phyloP scores from a whole-genome alignment of 2,797 vertebrate species.

The Eleutherodactylus coqui region DNA sequence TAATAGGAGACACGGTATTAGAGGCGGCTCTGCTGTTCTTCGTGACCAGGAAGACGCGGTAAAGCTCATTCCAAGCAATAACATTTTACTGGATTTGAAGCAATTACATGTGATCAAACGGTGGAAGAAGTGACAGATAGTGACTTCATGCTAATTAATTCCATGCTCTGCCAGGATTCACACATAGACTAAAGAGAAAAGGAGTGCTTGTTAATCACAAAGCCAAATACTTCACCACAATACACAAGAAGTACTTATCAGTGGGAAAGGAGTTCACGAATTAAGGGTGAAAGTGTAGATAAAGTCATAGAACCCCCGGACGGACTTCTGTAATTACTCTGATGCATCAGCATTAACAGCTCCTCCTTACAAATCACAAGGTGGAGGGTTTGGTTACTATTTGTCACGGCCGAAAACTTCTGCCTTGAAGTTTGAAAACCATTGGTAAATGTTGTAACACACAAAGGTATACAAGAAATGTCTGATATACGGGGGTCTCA shows the following conservation, averaged over 20 bases:
- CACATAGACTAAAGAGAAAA: slow-evolving; percentile 4
- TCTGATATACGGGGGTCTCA: too few relatives aligned
- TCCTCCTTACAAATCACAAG: not conserved
- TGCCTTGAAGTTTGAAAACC: too few relatives aligned
- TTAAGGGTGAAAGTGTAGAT: not conserved
- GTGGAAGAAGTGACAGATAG: slow-evolving; percentile 32
- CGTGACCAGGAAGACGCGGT: too few relatives aligned
- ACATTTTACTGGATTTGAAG: slow-evolving; percentile 7
- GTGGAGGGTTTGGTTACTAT: too few relatives aligned
- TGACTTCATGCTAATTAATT: slow-evolving; percentile 51
- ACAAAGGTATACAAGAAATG: too few relatives aligned
- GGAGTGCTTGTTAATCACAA: not conserved
- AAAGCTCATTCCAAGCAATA: not conserved
- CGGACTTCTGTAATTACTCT: not conserved
- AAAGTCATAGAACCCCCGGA: too few relatives aligned
- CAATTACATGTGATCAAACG: slow-evolving; percentile 26
- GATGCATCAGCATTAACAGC: not conserved
- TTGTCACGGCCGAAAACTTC: too few relatives aligned
- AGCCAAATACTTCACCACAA: not conserved
- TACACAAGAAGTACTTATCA: not conserved
- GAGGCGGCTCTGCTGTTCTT: not conserved
- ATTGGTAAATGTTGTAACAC: too few relatives aligned
- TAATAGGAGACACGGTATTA: slow-evolving; percentile 51
- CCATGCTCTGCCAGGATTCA: slow-evolving; percentile 40
- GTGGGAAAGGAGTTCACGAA: not conserved